phyloP scores from a whole-genome alignment of 2,888 invertebrate species.

The Mylabris sibirica region DNA sequence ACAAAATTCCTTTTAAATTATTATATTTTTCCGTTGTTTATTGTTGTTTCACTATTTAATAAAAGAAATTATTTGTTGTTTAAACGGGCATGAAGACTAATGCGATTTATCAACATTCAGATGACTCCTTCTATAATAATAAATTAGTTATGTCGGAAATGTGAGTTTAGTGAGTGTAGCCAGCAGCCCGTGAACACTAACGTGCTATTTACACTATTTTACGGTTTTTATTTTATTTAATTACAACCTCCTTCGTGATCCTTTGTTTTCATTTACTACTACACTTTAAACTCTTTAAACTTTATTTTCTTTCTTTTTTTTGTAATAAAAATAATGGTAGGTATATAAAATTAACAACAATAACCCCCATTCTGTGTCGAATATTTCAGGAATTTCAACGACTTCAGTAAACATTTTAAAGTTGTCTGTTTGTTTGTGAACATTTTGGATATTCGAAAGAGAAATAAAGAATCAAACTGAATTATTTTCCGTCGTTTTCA shows the following conservation, averaged over 20 bases:
- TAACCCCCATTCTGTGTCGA: background rate
- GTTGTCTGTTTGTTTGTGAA: background rate
- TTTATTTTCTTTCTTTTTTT: conserved; percentile 17
- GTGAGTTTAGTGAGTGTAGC: conserved; percentile 52
- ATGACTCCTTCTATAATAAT: conserved; percentile 35
- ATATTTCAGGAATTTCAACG: conserved; percentile 29
- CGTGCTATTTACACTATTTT: conserved; percentile 58
- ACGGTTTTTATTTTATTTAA: conserved; percentile 55
- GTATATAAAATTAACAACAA: too few relatives aligned
- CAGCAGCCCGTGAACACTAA: conserved; percentile 57
- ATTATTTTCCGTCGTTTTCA: background rate
- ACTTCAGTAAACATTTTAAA: conserved; percentile 24
- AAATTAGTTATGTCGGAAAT: conserved; percentile 53
- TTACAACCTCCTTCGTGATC: conserved; percentile 50
- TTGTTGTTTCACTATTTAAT: background rate
- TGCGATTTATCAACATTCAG: conserved; percentile 6
- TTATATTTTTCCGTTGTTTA: background rate
- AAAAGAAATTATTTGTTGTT: background rate
- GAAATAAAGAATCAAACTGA: background rate
- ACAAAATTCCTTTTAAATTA: too few relatives aligned
- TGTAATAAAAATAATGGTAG: conserved; percentile 26
- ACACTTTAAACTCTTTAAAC: conserved; percentile 7
- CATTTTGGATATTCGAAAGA: background rate
- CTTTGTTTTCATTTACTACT: conserved; percentile 39
- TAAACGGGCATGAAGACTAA: background rate